phyloP scores from a whole-genome alignment of 92 coral and sea anemone species.

The Porites lobata region DNA sequence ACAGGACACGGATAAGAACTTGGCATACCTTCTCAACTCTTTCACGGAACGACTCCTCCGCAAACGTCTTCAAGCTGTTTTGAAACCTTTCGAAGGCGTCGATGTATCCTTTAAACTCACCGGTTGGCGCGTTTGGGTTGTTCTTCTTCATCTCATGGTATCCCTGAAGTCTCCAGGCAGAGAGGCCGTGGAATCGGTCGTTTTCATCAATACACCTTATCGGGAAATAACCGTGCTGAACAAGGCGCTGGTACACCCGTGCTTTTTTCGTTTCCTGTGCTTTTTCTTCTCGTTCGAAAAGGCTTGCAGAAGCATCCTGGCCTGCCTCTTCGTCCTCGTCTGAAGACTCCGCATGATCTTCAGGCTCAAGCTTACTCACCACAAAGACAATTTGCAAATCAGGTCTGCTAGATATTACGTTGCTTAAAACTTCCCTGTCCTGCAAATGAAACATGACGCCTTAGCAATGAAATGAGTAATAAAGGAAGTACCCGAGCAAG shows the following conservation, averaged over 20 bases:
- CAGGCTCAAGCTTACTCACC: conserved; percentile 79
- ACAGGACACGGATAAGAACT: conserved; percentile 59
- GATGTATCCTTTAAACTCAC: conserved; percentile 45
- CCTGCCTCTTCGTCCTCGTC: conserved; percentile 69
- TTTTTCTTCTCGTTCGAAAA: neutral
- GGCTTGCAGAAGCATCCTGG: neutral
- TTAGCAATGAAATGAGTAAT: no score
- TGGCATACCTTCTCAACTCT: conserved; percentile 55
- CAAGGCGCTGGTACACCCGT: conserved; percentile 71
- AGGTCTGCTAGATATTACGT: conserved; percentile 37
- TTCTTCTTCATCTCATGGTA: conserved; percentile 49
- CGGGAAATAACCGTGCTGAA: conserved; percentile 59
- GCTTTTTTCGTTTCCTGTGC: conserved; percentile 71
- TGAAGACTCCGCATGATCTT: conserved; percentile 61
- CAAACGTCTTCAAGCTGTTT: conserved; percentile 57
- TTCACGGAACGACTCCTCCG: conserved; percentile 60
- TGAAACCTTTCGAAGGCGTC: conserved; percentile 75
- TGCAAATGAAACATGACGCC: conserved; percentile 3
- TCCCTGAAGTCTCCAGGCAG: conserved; percentile 67
- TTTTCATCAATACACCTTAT: conserved; percentile 49
- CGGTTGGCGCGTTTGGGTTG: conserved; percentile 42
- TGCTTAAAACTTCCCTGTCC: conserved; percentile 71
- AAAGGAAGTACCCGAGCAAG: no score
- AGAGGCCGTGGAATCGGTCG: conserved; percentile 74
- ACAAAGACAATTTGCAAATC: conserved; percentile 70